A percentile compares a stretch with the other conserved stretches of the same genome.
Evolutionary conservation across 2,113 vertebrate species (phyloP).

Genomic region (Lichenostomus cassidix): DNA sequence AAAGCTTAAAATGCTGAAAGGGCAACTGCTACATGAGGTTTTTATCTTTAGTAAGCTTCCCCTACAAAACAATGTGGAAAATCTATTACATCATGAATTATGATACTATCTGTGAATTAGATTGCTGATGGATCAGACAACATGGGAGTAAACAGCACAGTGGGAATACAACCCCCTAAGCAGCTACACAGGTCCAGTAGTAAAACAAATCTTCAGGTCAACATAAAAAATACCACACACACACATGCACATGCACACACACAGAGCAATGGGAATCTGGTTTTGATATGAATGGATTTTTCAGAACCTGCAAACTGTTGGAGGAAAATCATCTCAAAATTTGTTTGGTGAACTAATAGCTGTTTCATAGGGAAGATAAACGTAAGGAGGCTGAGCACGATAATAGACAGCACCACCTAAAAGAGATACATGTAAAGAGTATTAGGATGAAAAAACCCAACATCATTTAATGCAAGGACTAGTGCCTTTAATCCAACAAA

Average conservation of each 20-base stretch:
- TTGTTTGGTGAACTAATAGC: conserved; percentile 19
- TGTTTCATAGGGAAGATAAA: conserved; percentile 44
- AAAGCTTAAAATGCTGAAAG: conserved; percentile 42
- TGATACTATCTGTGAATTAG: neutral
- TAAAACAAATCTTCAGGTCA: conserved; percentile 34
- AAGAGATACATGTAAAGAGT: conserved; percentile 34
- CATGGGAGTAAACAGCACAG: neutral
- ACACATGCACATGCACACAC: neutral
- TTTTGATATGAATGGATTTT: conserved; percentile 50
- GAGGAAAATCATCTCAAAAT: conserved; percentile 42
- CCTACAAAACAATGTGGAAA: neutral
- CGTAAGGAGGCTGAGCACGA: neutral
- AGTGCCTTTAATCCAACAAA: conserved; percentile 57
- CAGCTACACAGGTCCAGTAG: neutral
- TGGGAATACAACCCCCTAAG: neutral
- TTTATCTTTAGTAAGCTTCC: conserved; percentile 36
- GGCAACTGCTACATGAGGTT: neutral
- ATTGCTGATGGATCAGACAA: conserved; percentile 14
- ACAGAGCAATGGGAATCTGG: neutral
- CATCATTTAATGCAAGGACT: conserved; percentile 34
- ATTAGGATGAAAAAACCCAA: conserved; percentile 22
- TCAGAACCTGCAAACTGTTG: conserved; percentile 31
- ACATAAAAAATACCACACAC: conserved; percentile 2
- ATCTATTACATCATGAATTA: conserved; percentile 21
- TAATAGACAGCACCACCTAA: conserved; percentile 12